A percentile compares a stretch with the other conserved stretches of the same genome.
Evolutionary conservation across 2,113 vertebrate species (phyloP).

Genomic region (Ariopsis seemanni): DNA sequence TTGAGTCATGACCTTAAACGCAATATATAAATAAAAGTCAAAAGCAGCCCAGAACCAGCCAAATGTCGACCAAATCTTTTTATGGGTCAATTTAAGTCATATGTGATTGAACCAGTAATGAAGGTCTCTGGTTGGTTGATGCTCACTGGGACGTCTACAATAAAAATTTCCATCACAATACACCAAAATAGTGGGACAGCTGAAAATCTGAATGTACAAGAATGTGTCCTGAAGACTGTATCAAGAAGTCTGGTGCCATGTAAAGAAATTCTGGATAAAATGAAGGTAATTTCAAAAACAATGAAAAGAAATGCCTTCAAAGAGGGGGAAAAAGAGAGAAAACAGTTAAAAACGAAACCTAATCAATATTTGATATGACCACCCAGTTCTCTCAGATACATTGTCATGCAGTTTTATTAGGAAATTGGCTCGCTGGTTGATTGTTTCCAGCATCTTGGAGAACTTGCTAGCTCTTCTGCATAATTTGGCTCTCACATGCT

Average conservation of each 20-base stretch:
- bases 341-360: not conserved
- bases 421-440: not conserved
- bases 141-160: not conserved
- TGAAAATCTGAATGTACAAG: not conserved
- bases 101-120: not conserved
- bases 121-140: not conserved
- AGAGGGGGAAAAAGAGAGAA: not conserved
- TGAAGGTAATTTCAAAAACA: not conserved
- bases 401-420: slow-evolving; percentile 19
- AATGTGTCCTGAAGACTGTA: not conserved
- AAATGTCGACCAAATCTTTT: not conserved
- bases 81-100: not conserved
- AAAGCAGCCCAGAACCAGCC: not conserved
- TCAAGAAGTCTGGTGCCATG: not conserved
- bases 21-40: not conserved
- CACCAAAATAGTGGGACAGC: not conserved
- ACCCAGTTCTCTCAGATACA: slow-evolving; percentile 6
- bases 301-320: not conserved
- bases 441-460: slow-evolving; percentile 17
- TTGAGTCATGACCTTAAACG: not conserved
- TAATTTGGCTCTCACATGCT: slow-evolving; percentile 5
- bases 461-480: not conserved
- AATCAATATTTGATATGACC: slow-evolving; percentile 16
- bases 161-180: not conserved
- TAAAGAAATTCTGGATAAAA: not conserved